Evolutionary conservation across 1,140 invertebrate species (phyloP), one percentile per base, ranked within the genome.

Genomic region (Trichoplusia ni): DNA sequence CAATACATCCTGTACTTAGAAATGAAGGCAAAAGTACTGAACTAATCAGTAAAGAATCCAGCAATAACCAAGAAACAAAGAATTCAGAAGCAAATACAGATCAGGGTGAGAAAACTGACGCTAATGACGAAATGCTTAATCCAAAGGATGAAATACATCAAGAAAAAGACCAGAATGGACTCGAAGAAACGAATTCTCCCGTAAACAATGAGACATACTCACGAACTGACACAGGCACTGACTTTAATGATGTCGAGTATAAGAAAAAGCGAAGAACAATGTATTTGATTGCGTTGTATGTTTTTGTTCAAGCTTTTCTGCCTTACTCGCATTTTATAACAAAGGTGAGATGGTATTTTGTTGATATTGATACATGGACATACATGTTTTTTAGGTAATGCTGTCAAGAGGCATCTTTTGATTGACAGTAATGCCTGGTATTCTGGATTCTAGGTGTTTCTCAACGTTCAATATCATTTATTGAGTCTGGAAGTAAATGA

Each of bases 281-380:
- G 9, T 79, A 64, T 6, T 58, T 93, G 3, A 90, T 95, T 19
- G 58, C 95, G 0, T 64, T 91, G 6, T 94, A 96, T 72, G 91
- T 96, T 46, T 68, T 82, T 0, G 59, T 95, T 2, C 97, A 98
- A 90, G 83, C 93, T 0, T 95, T 95, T 73, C 77, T 97, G 25
- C 96, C 96, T 0, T 97, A 94, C 83, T 96, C 96, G 2, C 96
- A 97, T 90, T 96, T 95, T 68, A 93, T 97, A 16, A 96, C 96
- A 0, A 95, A 96, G 92, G 94, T 95, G 89, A 71, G n/a, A n/a
- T n/a, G n/a, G n/a, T n/a, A n/a, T n/a, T n/a, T n/a, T n/a, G n/a
- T n/a, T n/a, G n/a, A n/a, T n/a, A n/a, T n/a, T n/a, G n/a, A n/a
- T n/a, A n/a, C n/a, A n/a, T n/a, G n/a, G n/a, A n/a, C n/a, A n/a